Conservation (phyloP, 30 jellyfish, hydroid and myxozoan genomes). For the Pseudorhiza aurosa region DNA sequence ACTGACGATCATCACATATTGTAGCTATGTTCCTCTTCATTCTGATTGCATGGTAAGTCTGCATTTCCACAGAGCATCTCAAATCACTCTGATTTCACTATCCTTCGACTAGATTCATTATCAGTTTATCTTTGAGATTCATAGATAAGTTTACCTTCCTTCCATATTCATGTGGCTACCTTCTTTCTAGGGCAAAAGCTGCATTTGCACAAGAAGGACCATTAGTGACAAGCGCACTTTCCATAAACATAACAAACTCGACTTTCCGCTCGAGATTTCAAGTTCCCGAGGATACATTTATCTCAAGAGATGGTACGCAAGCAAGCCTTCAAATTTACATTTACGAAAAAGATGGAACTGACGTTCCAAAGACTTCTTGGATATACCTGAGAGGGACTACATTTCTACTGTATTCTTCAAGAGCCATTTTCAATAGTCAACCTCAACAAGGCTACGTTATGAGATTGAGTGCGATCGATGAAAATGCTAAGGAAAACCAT, state of each 20-base stretch:
- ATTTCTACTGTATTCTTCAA: conserved; percentile 20
- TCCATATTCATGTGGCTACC: no score
- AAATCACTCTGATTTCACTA: no score
- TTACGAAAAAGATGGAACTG: conserved; percentile 26
- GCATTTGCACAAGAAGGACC: neutral
- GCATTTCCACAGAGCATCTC: no score
- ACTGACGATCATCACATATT: no score
- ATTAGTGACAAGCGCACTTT: conserved; percentile 5
- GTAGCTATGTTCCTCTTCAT: no score
- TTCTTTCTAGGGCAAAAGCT: neutral
- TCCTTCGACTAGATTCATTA: no score
- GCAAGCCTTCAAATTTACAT: conserved; percentile 50
- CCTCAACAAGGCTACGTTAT: conserved; percentile 67
- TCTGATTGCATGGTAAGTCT: no score
- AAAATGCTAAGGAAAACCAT: conserved; percentile 36
- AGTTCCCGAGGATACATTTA: conserved; percentile 82
- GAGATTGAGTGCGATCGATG: conserved; percentile 75
- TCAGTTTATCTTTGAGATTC: no score
- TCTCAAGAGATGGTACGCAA: conserved; percentile 61
- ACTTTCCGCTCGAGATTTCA: conserved; percentile 36
- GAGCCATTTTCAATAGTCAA: conserved; percentile 16
- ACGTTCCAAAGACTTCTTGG: conserved; percentile 33
- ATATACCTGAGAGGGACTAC: conserved; percentile 17
- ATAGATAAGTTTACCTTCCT: no score
- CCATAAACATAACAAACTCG: conserved; percentile 20